Evolutionary conservation across 2,113 vertebrate genomes (phyloP).

Genomic region (Leptodactylus fuscus): DNA sequence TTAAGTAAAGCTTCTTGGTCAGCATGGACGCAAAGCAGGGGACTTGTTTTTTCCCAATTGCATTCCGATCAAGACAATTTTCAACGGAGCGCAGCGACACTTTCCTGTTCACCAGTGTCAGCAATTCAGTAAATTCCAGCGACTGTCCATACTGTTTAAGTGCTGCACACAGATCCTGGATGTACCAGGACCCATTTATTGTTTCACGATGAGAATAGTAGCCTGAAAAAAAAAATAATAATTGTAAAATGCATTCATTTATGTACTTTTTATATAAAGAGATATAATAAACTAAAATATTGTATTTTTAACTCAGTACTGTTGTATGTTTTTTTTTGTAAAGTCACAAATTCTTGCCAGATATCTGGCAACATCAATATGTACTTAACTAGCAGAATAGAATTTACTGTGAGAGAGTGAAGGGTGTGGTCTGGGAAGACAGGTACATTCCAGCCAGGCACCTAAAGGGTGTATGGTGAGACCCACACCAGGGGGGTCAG

Average conservation of each 20-base stretch:
- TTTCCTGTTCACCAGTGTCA: slow-evolving; percentile 92
- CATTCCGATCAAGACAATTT: slow-evolving; percentile 64
- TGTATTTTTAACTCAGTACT: too few species aligned
- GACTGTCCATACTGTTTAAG: slow-evolving; percentile 72
- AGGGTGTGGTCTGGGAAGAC: too few species aligned
- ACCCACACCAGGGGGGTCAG: too few species aligned
- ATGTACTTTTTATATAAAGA: not conserved
- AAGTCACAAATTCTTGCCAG: too few species aligned
- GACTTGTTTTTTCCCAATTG: slow-evolving; percentile 94
- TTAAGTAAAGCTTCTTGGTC: slow-evolving; percentile 92
- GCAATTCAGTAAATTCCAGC: slow-evolving; percentile 91
- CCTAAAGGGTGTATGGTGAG: too few species aligned
- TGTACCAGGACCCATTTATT: slow-evolving; percentile 90
- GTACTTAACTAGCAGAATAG: too few species aligned
- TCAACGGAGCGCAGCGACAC: slow-evolving; percentile 85
- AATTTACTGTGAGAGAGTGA: too few species aligned
- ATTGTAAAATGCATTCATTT: not conserved
- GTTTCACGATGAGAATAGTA: slow-evolving; percentile 93
- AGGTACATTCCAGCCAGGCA: too few species aligned
- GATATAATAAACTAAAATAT: not conserved
- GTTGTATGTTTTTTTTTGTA: too few species aligned
- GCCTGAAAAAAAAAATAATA: slow-evolving; percentile 67
- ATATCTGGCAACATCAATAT: too few species aligned
- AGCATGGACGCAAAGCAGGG: slow-evolving; percentile 97
- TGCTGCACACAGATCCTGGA: slow-evolving; percentile 82